These are phyloP conservation scores for Panagrolaimus sp. DNA, from an alignment of 1,140 invertebrate species.

Conservation along the genomic window DNA sequence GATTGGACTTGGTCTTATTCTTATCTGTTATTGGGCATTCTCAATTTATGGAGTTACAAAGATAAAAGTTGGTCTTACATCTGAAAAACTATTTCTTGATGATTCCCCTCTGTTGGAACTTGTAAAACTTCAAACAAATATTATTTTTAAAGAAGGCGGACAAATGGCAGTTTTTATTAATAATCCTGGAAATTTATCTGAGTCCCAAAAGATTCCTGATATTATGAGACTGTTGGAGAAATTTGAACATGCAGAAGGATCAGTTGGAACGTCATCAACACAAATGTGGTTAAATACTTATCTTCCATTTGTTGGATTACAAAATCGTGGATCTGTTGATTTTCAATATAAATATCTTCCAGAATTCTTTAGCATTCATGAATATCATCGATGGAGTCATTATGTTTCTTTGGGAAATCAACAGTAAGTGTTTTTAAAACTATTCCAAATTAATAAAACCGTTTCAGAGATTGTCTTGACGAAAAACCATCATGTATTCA, in stretches of 20 bases:
- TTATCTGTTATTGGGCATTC: constrained; percentile 50
- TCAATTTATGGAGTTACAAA: constrained; percentile 47
- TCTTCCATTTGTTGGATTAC: constrained; percentile 52
- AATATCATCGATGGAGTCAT: constrained; percentile 56
- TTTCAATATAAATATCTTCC: constrained; percentile 57
- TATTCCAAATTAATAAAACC: no score
- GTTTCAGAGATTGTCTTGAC: constrained; percentile 46
- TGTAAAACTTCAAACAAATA: constrained; percentile 50
- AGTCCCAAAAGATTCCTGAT: constrained; percentile 47
- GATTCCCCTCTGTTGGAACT: constrained; percentile 55
- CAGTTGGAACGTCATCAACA: constrained; percentile 51
- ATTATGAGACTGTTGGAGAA: constrained; percentile 50
- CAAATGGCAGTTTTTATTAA: constrained; percentile 55
- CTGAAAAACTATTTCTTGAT: constrained; percentile 56
- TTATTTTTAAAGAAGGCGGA: constrained; percentile 56
- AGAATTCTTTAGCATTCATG: constrained; percentile 50
- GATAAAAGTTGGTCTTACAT: constrained; percentile 47
- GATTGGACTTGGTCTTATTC: constrained; percentile 32
- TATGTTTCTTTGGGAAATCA: constrained; percentile 51
- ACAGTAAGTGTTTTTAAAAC: no score
- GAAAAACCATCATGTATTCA: constrained; percentile 51
- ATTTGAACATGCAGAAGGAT: constrained; percentile 49
- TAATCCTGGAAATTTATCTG: constrained; percentile 49
- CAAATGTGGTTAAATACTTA: constrained; percentile 56
- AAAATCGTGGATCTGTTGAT: constrained; percentile 53